These are phyloP conservation scores for Allophyes oxyacanthae DNA, from an alignment of 2,888 invertebrate genomes.

Conservation along the genomic window DNA sequence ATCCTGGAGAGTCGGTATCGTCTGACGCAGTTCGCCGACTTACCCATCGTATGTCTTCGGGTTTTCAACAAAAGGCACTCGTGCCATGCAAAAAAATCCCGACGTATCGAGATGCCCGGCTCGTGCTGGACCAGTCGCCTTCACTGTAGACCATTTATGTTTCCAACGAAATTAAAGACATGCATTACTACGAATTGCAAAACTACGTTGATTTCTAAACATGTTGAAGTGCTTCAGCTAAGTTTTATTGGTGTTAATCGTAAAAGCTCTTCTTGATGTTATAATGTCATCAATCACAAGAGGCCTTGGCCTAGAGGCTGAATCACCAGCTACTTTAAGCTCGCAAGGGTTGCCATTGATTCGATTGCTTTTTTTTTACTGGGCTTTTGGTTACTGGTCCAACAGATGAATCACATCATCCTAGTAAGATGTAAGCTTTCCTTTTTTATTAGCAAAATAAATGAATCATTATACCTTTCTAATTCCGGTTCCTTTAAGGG, in stretches of 20 bases:
- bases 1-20: no score
- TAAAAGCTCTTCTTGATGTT: constrained; percentile 30
- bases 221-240: no score
- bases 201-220: no score
- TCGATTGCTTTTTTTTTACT: background rate
- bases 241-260: constrained; percentile 1
- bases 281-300: constrained; percentile 43
- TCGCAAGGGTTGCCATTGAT: constrained; percentile 44
- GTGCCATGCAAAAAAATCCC: constrained; percentile 13
- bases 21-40: constrained; percentile 4
- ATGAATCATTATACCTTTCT: no score
- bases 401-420: no score
- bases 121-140: constrained; percentile 23
- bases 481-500: no score
- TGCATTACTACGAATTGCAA: background rate
- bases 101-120: constrained; percentile 19
- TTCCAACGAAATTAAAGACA: constrained; percentile 25
- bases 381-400: no score
- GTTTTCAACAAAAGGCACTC: constrained; percentile 34
- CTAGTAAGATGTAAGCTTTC: no score
- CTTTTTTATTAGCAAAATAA: no score
- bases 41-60: constrained; percentile 29
- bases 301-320: constrained; percentile 26
- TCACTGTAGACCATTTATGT: constrained; percentile 30
- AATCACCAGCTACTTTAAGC: constrained; percentile 38